These are phyloP conservation scores for Cyprinodon brontotheroides DNA, from an alignment of 2,113 vertebrate genomes.

Conservation along the genomic window DNA sequence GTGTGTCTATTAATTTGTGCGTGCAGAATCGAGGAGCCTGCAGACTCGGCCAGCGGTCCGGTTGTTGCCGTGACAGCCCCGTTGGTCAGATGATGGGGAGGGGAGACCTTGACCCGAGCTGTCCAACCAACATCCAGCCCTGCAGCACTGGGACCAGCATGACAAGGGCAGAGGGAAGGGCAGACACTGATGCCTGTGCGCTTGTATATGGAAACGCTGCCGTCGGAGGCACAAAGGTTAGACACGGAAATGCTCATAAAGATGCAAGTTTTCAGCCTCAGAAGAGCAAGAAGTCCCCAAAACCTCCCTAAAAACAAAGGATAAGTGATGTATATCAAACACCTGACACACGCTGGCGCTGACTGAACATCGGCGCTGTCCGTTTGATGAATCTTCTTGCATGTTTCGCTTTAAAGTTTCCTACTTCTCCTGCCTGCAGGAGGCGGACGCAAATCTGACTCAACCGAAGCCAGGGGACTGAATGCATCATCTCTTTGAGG, in stretches of 20 bases:
- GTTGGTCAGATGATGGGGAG: constrained; percentile 72
- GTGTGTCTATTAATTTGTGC: constrained; percentile 41
- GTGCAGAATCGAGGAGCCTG: constrained; percentile 27
- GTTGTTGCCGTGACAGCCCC: constrained; percentile 72
- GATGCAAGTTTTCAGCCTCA: constrained; percentile 41
- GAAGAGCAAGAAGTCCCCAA: constrained; percentile 3
- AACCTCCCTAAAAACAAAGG: constrained; percentile 22
- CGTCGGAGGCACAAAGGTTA: constrained; percentile 4
- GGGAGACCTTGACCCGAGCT: constrained; percentile 77
- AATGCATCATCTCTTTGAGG: constrained; percentile 15
- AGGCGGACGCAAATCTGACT: constrained; percentile 39
- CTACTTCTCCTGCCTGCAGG: neutral
- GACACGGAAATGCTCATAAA: constrained; percentile 36
- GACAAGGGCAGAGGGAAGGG: constrained; percentile 77
- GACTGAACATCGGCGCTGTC: neutral
- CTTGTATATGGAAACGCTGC: constrained; percentile 9
- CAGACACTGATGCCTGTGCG: constrained; percentile 35
- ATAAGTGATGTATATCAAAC: neutral
- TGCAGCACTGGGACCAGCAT: constrained; percentile 73
- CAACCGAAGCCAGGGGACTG: constrained; percentile 28
- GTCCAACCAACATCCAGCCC: constrained; percentile 69
- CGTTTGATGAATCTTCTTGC: constrained; percentile 12
- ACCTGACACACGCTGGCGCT: neutral
- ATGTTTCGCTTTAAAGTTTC: constrained; percentile 26
- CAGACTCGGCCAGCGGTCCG: constrained; percentile 44